Conservation (phyloP, 2,113 vertebrate species). For the Chauna torquata region DNA sequence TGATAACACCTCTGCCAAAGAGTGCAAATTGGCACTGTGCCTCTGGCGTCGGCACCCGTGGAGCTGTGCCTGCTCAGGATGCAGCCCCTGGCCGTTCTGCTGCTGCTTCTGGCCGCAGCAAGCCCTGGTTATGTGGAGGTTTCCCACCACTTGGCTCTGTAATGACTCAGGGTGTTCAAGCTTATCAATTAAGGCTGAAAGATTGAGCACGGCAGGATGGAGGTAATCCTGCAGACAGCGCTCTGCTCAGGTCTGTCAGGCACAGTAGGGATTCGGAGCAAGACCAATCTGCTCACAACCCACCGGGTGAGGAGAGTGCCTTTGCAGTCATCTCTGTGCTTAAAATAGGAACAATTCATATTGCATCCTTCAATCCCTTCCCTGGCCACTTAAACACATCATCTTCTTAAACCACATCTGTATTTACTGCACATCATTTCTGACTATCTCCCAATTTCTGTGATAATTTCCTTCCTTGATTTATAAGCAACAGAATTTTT, state of each 20-base stretch:
- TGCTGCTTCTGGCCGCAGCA: background rate
- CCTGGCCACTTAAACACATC: background rate
- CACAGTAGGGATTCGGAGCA: background rate
- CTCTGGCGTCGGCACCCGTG: background rate
- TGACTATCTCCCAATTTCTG: constrained; percentile 13
- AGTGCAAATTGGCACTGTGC: no score
- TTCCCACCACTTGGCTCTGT: background rate
- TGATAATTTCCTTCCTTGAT: constrained; percentile 56
- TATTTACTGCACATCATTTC: constrained; percentile 13
- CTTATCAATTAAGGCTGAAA: background rate
- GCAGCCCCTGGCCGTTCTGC: fast-evolving
- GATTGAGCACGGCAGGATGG: background rate
- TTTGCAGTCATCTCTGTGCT: background rate
- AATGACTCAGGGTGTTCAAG: background rate
- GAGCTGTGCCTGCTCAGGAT: background rate
- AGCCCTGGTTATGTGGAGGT: background rate
- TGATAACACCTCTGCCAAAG: background rate
- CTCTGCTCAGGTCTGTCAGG: background rate
- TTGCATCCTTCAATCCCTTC: background rate
- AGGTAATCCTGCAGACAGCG: background rate
- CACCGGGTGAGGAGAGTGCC: background rate
- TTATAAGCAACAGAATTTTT: constrained; percentile 42
- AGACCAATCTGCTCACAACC: background rate
- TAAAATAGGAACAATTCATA: background rate
- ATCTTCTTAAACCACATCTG: background rate